Base-by-base conservation (phyloP, 2,797 vertebrate species). In the Trachops cirrhosus region DNA sequence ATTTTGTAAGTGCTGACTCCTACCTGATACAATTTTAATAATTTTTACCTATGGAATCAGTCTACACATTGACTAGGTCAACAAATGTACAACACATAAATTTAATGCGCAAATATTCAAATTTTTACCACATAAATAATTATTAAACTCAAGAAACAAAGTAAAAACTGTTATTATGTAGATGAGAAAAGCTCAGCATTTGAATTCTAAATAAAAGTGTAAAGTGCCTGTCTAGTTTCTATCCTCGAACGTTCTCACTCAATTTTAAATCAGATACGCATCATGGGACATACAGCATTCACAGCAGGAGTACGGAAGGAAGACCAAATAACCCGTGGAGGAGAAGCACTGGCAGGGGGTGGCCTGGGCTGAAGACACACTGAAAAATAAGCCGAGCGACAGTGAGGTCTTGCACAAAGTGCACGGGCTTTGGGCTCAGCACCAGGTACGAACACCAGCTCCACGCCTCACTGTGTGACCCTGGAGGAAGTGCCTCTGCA, bases 181-280 rank as follows among this genome's bases (percentile, higher is more conserved):
- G 32, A 62, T 54, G 5, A 93, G 21, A 32, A 59, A 41, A 88
- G 21, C 29, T 89, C 64, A 39, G 32, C 46, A 93, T 83, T 71
- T 82, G 82, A 90, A 94, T 46, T 86, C 50, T 92, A 68, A 92
- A 75, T 29, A 59, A 79, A 87, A 83, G 21, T 75, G 10, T 44
- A 48, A 9, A 77, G 44, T 37, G 44, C 74, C 57, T 41, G 54
- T 87, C 87, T 80, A 34, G 21, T 90, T 91, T 88, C 50, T 59
- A 32, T 79, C n/a, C 39, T 91, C 48, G 34, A 22, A 93, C 44
- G 34, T 68, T 79, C 54, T 79, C 46, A 79, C 6, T 93, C 22
- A 91, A 19, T 88, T 41, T 67, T 84, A 79, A 77, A 62, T 89
- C 37, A 83, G 21, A 86, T 77, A 73, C 44, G 11, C 48, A 67